Percentiles rank a stretch among this genome's conserved stretches.
Evolutionary conservation across 2,113 vertebrate species (phyloP).

Genomic region (Cochlearius cochlearius): DNA sequence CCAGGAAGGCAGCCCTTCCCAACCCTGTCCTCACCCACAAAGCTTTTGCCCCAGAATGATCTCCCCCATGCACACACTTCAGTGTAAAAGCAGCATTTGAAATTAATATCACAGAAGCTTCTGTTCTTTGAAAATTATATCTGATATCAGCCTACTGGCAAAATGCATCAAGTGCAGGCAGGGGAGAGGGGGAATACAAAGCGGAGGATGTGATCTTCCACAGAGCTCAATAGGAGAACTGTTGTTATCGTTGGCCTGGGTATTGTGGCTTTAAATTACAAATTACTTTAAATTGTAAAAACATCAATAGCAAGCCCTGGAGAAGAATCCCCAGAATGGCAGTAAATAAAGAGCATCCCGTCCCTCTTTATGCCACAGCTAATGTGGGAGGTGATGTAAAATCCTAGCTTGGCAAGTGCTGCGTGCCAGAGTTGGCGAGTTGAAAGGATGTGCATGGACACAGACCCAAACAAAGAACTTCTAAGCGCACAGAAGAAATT

Average conservation of each 20-base stretch:
- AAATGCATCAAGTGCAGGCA: not conserved
- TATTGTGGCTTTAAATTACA: slow-evolving; percentile 30
- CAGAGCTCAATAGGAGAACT: not conserved
- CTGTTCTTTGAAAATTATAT: slow-evolving; percentile 16
- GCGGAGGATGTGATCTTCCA: not conserved
- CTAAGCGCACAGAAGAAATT: not conserved
- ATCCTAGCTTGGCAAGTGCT: not conserved
- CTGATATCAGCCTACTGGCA: not conserved
- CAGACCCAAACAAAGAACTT: not conserved
- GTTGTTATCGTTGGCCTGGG: not conserved
- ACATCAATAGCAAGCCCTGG: not conserved
- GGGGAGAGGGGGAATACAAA: not conserved
- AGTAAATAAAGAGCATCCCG: slow-evolving; percentile 41
- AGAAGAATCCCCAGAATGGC: not conserved
- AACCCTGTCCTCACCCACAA: not conserved
- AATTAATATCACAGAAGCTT: not conserved
- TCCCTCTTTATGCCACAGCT: not conserved
- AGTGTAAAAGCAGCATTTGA: not conserved
- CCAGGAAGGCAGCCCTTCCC: not conserved
- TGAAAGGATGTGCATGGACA: not conserved
- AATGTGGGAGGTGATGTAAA: not conserved
- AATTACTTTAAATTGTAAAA: slow-evolving; percentile 38
- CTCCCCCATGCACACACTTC: not conserved
- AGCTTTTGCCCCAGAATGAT: not conserved
- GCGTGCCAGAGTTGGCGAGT: not conserved